Evolutionary conservation across 2,888 invertebrate species (phyloP), one percentile per base, ranked within the genome.

Genomic region (Lamproptera curius): DNA sequence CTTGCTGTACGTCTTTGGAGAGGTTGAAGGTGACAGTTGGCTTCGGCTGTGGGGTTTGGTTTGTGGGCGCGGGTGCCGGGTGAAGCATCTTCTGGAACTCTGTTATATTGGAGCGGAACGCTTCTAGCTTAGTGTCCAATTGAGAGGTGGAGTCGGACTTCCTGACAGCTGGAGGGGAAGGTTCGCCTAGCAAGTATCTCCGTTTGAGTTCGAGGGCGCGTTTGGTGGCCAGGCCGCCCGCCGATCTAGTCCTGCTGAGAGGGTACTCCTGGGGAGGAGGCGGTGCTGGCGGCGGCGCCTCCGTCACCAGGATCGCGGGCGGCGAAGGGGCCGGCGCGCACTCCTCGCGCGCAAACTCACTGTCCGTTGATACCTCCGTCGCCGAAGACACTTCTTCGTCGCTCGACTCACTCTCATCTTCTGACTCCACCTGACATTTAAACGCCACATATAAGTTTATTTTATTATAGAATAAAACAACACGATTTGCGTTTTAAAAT

Each of bases 311-410:
- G 49, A 95, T 95, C 56, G 93, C 91, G 9, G 95, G 96, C 16
- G 93, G 91, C 55, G 93, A 92, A 43, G 92, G 91, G 1, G 92
- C 91, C 15, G 93, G 93, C 0, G 90, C 91, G 34, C 86, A 77
- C 45, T 93, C 93, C 66, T 96, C 95, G 55, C 95, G 93, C 56
- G 95, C 96, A 69, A 97, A 96, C 82, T 97, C 96, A 16, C 96
- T 96, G 82, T 97, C 96, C 0, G 96, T 96, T 39, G 96, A 96
- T 61, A 96, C 96, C 88, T 96, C 96, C 1, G 96, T 96, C 1
- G 95, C 96, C 5, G 95, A 96, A 63, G 96, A 96, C 58, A 93
- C 92, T 57, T 92, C 91, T 64, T 92, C 91, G 61, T 93, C 93
- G 57, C 92, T 91, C 52, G 93, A 90, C 63, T 92, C 91, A 59